Conservation (phyloP, 2,113 vertebrate species). For the Reinhardtius hippoglossoides region DNA sequence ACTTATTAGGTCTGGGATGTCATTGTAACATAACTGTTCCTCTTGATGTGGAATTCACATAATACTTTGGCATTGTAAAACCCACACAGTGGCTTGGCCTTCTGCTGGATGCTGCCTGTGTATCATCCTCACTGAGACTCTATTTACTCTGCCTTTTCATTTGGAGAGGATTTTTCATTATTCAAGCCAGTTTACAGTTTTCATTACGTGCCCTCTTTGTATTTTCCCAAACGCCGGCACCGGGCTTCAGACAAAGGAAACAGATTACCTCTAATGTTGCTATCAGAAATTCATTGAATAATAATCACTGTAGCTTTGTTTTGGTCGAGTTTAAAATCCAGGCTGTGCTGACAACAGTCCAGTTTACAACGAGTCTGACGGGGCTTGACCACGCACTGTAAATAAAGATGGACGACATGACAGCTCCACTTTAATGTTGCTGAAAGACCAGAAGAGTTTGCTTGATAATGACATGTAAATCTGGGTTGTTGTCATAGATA, state of each 20-base stretch:
- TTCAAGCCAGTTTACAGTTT: constrained; percentile 57
- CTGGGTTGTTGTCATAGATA: too few relatives aligned
- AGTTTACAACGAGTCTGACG: constrained; percentile 2
- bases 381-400: too few relatives aligned
- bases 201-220: constrained; percentile 54
- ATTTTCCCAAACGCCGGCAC: constrained; percentile 50
- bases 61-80: constrained; percentile 10
- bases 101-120: constrained; percentile 14
- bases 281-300: constrained; percentile 32
- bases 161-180: constrained; percentile 55
- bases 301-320: constrained; percentile 19
- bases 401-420: too few relatives aligned
- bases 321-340: constrained; percentile 17
- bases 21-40: constrained; percentile 9
- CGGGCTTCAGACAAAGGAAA: constrained; percentile 41
- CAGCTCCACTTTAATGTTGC: neutral
- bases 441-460: too few relatives aligned
- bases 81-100: constrained; percentile 13
- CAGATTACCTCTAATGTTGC: constrained; percentile 48
- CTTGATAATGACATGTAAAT: too few relatives aligned
- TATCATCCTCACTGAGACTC: constrained; percentile 35
- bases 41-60: constrained; percentile 8
- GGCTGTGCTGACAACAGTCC: constrained; percentile 2
- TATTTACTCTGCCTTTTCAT: constrained; percentile 59
- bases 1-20: constrained; percentile 4